Conservation (phyloP, 2,113 vertebrate species). For the Phodopus roborovskii region DNA sequence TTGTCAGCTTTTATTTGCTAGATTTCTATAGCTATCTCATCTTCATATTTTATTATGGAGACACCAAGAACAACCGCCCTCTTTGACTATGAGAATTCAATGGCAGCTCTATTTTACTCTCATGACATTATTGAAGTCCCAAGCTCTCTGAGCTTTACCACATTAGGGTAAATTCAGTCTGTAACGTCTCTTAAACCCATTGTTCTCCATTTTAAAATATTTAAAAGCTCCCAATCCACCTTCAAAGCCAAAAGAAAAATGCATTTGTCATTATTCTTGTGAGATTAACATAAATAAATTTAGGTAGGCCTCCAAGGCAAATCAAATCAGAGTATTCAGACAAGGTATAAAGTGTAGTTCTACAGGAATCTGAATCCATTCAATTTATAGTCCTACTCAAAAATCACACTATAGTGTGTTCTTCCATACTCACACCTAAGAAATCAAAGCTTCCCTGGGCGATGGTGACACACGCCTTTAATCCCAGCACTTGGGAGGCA, state of each 20-base stretch:
- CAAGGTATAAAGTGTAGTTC: not conserved
- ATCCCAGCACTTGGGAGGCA: too few relatives aligned
- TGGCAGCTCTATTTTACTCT: not conserved
- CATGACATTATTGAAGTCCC: not conserved
- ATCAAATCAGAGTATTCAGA: slow-evolving; percentile 46
- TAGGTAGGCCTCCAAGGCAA: not conserved
- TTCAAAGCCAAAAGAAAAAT: slow-evolving; percentile 55
- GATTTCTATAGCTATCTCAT: not conserved
- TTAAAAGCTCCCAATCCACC: slow-evolving; percentile 31
- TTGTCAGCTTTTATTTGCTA: slow-evolving; percentile 2
- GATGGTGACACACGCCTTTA: too few relatives aligned
- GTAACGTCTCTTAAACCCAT: slow-evolving; percentile 52
- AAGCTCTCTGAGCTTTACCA: not conserved
- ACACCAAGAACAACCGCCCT: not conserved
- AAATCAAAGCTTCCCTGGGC: not conserved
- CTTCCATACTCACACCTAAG: not conserved
- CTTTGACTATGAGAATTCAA: not conserved
- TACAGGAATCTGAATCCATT: not conserved
- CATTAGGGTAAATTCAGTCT: slow-evolving; percentile 7
- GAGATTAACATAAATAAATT: slow-evolving; percentile 62
- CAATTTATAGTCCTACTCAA: slow-evolving; percentile 21
- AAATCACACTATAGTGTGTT: not conserved
- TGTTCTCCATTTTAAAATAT: slow-evolving; percentile 54
- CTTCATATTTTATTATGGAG: not conserved
- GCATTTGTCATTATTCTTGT: slow-evolving; percentile 29